Conservation (phyloP, 2,113 vertebrate genomes). For the Balaenoptera acutorostrata region DNA sequence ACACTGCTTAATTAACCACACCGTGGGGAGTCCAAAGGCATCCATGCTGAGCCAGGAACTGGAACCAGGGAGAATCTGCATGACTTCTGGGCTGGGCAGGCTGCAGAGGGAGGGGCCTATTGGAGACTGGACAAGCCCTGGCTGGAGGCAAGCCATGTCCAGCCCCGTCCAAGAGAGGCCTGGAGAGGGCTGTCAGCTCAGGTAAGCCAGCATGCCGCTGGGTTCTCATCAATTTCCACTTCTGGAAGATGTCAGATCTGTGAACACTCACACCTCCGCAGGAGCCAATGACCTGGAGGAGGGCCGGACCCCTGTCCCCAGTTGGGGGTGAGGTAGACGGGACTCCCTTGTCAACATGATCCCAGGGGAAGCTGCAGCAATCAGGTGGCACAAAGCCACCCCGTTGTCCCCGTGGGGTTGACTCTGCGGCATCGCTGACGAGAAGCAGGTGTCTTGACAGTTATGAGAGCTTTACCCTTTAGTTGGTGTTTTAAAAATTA, state of each 20-base stretch:
- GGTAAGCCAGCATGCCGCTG: accelerated
- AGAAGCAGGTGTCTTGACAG: accelerated
- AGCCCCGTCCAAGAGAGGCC: background rate
- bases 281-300: background rate
- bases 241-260: accelerated
- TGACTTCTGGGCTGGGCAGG: background rate
- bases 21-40: accelerated
- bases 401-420: accelerated
- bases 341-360: background rate
- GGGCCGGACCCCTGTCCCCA: background rate
- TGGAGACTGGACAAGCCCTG: too few species aligned
- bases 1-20: background rate
- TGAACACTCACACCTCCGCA: background rate
- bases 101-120: too few species aligned
- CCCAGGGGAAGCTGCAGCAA: accelerated
- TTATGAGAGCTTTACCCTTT: accelerated
- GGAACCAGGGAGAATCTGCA: background rate
- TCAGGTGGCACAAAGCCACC: too few species aligned
- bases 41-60: background rate
- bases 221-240: background rate
- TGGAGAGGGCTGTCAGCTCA: accelerated
- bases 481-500: background rate
- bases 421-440: accelerated
- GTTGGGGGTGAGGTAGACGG: accelerated
- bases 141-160: background rate